Evolutionary conservation across 2,888 invertebrate species (phyloP), one percentile per base, ranked within the genome.

Genomic region (Tenthredo scrophulariae): DNA sequence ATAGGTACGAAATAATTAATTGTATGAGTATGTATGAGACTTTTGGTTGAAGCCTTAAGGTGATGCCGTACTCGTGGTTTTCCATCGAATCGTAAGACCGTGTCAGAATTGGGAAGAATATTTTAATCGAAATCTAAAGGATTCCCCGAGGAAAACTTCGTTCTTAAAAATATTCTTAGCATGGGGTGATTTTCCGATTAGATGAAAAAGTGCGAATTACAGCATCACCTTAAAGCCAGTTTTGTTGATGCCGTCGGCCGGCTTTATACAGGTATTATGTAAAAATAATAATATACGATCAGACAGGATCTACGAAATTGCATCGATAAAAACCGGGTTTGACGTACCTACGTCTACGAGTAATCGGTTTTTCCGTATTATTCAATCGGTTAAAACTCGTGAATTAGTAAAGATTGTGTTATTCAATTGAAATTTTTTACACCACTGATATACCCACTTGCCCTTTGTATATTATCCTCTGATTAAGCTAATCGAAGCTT

Each of bases 401-500:
- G 46, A 46, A 18, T 4, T 26, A 54, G 9, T n/a, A 77, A 50
- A 54, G 33, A 54, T 33, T 29, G 9, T 2, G 54, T 77, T 77
- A 77, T 77, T 54, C 33, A 54, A 77, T 77, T 33, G 29, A 33
- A 7, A 77, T 77, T 77, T 26, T 26, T 77, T 33, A 74, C 33
- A 54, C 50, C 50, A 50, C 22, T 46, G 77, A 54, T 54, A 37
- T 37, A 54, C 29, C 29, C 50, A 77, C 18, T 77, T 77, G 54
- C 54, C 9, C 50, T 77, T 54, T 29, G 77, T 54, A 40, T 33
- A 43, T 74, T 46, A 77, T 77, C 54, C 54, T 54, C 50, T n/a
- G 77, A 77, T 77, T 77, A 29, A 33, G 54, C 77, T 54, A 77
- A 77, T 54, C 54, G 26, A 62, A 62, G 22, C 26, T 62, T 62